Evolutionary conservation across 2,113 vertebrate species (phyloP).

Genomic region (Diadophis punctatus): DNA sequence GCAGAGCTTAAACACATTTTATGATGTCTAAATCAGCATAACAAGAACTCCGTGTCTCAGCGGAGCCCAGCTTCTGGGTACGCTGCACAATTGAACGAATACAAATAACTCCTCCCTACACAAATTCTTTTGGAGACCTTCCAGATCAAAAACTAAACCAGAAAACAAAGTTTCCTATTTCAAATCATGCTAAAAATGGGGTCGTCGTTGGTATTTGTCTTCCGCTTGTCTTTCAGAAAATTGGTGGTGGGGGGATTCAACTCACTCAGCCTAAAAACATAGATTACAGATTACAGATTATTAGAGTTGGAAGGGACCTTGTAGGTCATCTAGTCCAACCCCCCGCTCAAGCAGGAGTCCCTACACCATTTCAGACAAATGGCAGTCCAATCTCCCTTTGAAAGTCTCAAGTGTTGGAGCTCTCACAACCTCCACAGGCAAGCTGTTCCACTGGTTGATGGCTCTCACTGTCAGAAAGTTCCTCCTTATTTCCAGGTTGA

Average conservation of each 20-base stretch:
- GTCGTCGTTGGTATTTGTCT: not conserved
- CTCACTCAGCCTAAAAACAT: not conserved
- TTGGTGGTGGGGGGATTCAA: not conserved
- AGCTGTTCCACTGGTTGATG: no score
- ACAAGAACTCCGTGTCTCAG: not conserved
- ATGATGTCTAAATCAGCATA: constrained; percentile 11
- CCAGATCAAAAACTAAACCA: not conserved
- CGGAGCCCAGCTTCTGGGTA: not conserved
- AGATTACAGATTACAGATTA: no score
- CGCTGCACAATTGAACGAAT: not conserved
- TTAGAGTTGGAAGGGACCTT: no score
- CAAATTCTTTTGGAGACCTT: not conserved
- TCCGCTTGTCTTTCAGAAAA: not conserved
- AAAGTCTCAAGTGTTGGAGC: no score
- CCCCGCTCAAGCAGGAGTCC: no score
- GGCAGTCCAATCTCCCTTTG: no score
- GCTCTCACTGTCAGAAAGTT: no score
- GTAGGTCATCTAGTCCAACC: no score
- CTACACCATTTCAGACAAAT: no score
- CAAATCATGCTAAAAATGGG: not conserved
- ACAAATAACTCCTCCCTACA: not conserved
- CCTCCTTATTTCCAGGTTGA: no score
- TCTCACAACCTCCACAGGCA: no score
- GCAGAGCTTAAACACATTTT: constrained; percentile 17
- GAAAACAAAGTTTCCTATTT: not conserved